A percentile compares a stretch with the other conserved stretches of the same genome.
These are phyloP conservation scores for Rhyzopertha dominica DNA, from an alignment of 1,140 invertebrate genomes.

Conservation along the genomic window DNA sequence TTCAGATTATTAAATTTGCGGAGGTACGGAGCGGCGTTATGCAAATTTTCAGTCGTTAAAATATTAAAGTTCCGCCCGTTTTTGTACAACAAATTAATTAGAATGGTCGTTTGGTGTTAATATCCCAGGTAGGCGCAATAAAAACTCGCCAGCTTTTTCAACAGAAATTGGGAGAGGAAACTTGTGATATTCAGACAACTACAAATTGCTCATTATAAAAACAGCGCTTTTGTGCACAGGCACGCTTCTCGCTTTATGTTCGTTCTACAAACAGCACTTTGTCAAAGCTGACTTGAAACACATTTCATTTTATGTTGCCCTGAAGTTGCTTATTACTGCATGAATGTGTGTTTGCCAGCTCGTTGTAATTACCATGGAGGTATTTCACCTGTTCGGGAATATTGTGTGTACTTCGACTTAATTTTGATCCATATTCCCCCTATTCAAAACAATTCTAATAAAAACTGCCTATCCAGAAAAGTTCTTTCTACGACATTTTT, in stretches of 20 bases:
- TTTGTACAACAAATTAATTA: conserved; percentile 12
- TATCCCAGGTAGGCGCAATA: no score
- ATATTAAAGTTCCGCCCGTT: conserved; percentile 9
- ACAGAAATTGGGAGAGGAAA: conserved; percentile 16
- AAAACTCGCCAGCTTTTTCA: no score
- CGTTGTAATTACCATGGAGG: no score
- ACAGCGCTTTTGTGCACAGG: conserved; percentile 24
- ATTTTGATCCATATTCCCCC: no score
- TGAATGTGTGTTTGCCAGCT: no score
- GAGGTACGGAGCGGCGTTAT: conserved; percentile 25
- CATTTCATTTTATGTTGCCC: conserved; percentile 29
- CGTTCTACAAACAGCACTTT: conserved; percentile 29
- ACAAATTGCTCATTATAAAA: conserved; percentile 35
- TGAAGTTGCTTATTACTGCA: no score
- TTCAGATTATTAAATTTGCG: conserved; percentile 29
- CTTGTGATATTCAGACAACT: conserved; percentile 27
- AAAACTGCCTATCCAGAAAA: no score
- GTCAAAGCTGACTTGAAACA: conserved; percentile 28
- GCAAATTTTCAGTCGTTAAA: conserved; percentile 23
- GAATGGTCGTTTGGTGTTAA: conserved; percentile 2
- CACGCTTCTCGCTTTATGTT: conserved; percentile 28
- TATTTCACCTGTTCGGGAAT: no score
- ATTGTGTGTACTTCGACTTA: no score
- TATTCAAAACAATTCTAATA: no score
- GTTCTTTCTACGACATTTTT: no score